Evolutionary conservation across 1,140 invertebrate genomes (phyloP), one percentile per base, ranked within the genome.

Genomic region (Zaprionus tsacasi): DNA sequence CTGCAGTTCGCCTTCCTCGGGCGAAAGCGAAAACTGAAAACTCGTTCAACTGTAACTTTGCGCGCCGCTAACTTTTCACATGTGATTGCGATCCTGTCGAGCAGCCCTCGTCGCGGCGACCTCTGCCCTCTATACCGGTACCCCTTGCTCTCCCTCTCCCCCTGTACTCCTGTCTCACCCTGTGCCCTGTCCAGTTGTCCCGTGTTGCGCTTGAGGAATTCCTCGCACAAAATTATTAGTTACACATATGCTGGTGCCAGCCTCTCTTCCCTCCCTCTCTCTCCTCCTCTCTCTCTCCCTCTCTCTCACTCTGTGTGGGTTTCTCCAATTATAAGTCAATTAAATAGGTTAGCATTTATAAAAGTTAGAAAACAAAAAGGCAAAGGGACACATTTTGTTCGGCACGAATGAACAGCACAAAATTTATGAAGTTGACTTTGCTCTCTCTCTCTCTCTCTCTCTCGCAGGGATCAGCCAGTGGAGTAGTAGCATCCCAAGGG

Each of bases 261-360:
- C 58, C 10, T 36, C 38, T 43, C 30, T 27, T 43, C 43, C 33
- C 45, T 17, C 54, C 13, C 13, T 38, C 63, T 55, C 25, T 17
- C 17, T 30, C 12, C 2, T 43, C 6, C 40, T 48, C 27, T 48
- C n/a, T 40, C 13, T 33, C 40, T 38, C 33, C 15, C n/a, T 38
- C 17, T 50, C 30, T 25, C 5, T 1, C 45, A 25, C 6, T 60
- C 6, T 85, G 81, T 85, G 69, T 87, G 77, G 67, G 79, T 68
- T 65, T 85, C 81, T 91, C 83, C 88, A 91, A 91, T 91, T 91
- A 91, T 91, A 91, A 91, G 88, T 91, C 88, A 91, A 91, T 91
- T 91, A 91, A 89, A 91, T 91, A 91, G 83, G 89, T 88, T 91
- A 78, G 36, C 70, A 72, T 78, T 78, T 80, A 74, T 56, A 82